Percentiles rank a stretch among this genome's conserved stretches.
Conservation (phyloP, 2,888 invertebrate species). For the Tethea ocularis region DNA sequence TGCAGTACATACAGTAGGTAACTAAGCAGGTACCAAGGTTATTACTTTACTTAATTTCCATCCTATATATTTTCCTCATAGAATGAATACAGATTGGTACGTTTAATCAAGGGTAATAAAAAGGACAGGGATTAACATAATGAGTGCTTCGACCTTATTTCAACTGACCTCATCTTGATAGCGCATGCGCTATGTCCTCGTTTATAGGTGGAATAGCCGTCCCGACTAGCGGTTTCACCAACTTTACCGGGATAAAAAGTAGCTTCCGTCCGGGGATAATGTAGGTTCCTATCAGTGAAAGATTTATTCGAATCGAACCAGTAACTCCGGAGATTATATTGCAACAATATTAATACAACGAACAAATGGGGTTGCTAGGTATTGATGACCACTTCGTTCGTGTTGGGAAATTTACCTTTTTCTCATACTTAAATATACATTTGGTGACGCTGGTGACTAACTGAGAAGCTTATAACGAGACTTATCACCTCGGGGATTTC, state of each 20-base stretch:
- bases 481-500: not conserved
- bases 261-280: no score
- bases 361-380: not conserved
- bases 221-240: no score
- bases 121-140: slow-evolving; percentile 34
- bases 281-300: no score
- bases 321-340: no score
- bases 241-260: no score
- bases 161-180: slow-evolving; percentile 38
- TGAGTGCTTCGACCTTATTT: slow-evolving; percentile 43
- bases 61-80: not conserved
- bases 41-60: not conserved
- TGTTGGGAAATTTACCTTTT: not conserved
- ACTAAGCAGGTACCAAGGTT: not conserved
- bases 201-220: slow-evolving; percentile 22
- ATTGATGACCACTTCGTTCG: not conserved
- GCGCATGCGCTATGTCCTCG: slow-evolving; percentile 45
- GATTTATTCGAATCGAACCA: no score
- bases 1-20: not conserved
- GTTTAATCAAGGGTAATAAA: slow-evolving; percentile 36
- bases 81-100: not conserved
- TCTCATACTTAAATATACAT: not conserved
- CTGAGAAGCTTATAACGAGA: not conserved
- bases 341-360: no score
- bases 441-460: not conserved